Percentiles rank a stretch among this genome's conserved stretches.
Conservation (phyloP, 2,797 vertebrate species). For the Salmo trutta region DNA sequence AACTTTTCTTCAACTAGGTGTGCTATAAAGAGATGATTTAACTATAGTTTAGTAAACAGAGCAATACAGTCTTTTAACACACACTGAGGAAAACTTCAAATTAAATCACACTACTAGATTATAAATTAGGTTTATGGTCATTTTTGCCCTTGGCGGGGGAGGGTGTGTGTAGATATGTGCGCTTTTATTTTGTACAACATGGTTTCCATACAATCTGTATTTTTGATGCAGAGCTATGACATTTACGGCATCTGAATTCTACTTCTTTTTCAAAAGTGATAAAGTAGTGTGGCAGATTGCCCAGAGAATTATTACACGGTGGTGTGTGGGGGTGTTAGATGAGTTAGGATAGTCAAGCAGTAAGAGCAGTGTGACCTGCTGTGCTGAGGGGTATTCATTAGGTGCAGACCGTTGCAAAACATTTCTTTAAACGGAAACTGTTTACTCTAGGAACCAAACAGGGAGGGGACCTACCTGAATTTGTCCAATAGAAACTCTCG, state of each 20-base stretch:
- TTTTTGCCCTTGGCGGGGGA: background rate
- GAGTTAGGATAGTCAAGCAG: slow-evolving; percentile 16
- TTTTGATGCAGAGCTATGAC: slow-evolving; percentile 49
- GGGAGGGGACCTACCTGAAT: too few relatives aligned
- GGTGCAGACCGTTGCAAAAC: too few relatives aligned
- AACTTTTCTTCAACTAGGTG: too few relatives aligned
- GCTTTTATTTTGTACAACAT: slow-evolving; percentile 43
- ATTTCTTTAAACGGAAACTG: too few relatives aligned
- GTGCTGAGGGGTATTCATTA: background rate
- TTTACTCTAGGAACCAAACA: too few relatives aligned
- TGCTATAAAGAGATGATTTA: too few relatives aligned
- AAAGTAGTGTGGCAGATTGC: slow-evolving; percentile 40
- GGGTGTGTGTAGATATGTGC: too few relatives aligned
- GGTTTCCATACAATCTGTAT: slow-evolving; percentile 38
- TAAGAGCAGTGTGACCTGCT: slow-evolving; percentile 27
- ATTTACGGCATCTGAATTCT: slow-evolving; percentile 53
- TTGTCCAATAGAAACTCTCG: too few relatives aligned
- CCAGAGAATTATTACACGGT: background rate
- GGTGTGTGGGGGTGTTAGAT: background rate
- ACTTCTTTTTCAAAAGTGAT: slow-evolving; percentile 34
- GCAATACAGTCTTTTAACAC: too few relatives aligned
- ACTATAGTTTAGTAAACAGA: too few relatives aligned
- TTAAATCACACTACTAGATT: too few relatives aligned
- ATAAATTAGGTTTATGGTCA: background rate
- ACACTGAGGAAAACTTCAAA: too few relatives aligned